Conservation (phyloP, 2,888 invertebrate genomes). For the Synergus umbraculus region DNA sequence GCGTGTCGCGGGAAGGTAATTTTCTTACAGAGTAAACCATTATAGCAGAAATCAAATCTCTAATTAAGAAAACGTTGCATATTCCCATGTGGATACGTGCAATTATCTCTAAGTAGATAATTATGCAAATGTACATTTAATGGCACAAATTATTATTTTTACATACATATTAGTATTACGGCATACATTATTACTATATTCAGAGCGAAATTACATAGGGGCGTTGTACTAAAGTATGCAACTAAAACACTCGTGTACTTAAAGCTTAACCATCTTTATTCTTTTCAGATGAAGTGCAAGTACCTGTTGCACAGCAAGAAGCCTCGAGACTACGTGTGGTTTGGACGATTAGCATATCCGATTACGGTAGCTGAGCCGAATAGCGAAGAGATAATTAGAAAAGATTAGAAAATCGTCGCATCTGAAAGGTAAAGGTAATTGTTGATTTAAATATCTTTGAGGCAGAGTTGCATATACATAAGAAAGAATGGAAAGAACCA, state of each 20-base stretch:
- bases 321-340: constrained; percentile 47
- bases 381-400: constrained; percentile 66
- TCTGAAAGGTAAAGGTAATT: constrained; percentile 44
- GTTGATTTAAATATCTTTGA: constrained; percentile 39
- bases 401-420: constrained; percentile 61
- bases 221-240: not conserved
- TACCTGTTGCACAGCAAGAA: constrained; percentile 47
- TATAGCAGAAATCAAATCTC: no score
- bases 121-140: not conserved
- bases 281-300: constrained; percentile 18
- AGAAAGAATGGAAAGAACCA: not conserved
- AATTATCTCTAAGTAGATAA: not conserved
- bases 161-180: not conserved
- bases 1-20: no score
- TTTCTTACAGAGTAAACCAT: no score
- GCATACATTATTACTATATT: not conserved
- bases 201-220: constrained; percentile 1
- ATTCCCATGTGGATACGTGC: no score
- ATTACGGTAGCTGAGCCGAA: constrained; percentile 59
- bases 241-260: not conserved
- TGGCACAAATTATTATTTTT: not conserved
- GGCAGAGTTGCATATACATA: not conserved
- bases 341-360: constrained; percentile 64
- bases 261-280: constrained; percentile 6
- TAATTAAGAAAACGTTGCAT: no score